Evolutionary conservation across 2,797 vertebrate genomes (phyloP), one percentile per base, ranked within the genome.

Genomic region (Halcyon leucocephala): DNA sequence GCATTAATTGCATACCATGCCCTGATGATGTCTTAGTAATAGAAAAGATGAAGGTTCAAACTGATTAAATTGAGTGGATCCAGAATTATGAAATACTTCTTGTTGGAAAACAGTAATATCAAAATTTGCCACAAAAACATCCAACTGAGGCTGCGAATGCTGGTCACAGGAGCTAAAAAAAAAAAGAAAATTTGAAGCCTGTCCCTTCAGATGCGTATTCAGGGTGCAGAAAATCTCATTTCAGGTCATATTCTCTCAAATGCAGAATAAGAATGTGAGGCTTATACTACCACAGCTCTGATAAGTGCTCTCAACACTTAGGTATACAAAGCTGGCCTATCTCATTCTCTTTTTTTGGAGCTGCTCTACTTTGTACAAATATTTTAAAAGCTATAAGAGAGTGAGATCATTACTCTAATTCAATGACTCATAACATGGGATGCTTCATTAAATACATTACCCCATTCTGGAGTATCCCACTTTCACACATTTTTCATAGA

Each of bases 401-500:
- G n/a, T 14, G 28, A 82, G 76, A 85, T 60, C 7, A n/a, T 51
- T 39, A 55, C 26, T 74, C 89, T 87, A 66, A 61, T 77, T 82
- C 44, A 82, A 19, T 66, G 42, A 60, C 29, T 74, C 77, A 69
- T 86, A 86, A 35, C 21, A 91, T 58, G 83, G 90, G 94, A 94
- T 93, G 92, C 83, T 93, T 78, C 55, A 58, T 70, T 77, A 92
- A 93, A 96, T 95, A 96, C 83, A 76, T 96, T 94, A 95, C 90
- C 86, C 95, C 92, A 74, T 79, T 93, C 77, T 95, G 86, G 86
- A 92, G 52, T 95, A 95, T 92, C 73, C 62, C 90, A 97, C 54
- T 96, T 96, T 95, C 90, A 93, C 82, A 95, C 7, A 93, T 82
- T 94, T 96, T 92, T 96, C 93, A 96, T 70, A 93, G 86, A 86